Conservation (phyloP, 2,113 vertebrate genomes). For the Cyrtonyx montezumae region DNA sequence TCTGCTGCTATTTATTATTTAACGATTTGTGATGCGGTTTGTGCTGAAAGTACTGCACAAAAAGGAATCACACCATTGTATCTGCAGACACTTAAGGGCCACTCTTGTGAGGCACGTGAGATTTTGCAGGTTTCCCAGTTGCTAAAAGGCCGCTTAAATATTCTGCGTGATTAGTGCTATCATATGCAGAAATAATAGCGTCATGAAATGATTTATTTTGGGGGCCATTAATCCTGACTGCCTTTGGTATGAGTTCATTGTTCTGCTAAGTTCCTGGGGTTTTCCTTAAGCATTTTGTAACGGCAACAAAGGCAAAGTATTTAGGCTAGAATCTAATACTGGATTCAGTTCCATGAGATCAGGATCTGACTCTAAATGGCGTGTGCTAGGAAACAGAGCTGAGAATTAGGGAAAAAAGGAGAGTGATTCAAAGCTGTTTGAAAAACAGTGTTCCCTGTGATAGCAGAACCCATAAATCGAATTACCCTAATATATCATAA, state of each 20-base stretch:
- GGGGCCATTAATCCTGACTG: not conserved
- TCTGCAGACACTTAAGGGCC: not conserved
- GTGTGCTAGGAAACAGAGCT: not conserved
- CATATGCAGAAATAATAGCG: conserved; percentile 4
- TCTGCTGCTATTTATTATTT: conserved; percentile 67
- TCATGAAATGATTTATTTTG: not conserved
- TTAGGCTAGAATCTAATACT: not conserved
- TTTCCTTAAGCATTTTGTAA: not conserved
- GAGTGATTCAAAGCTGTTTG: not conserved
- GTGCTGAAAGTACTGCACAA: conserved; percentile 32
- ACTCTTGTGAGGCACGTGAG: not conserved
- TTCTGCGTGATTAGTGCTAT: conserved; percentile 29
- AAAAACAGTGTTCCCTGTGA: not conserved
- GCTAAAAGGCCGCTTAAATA: conserved; percentile 42
- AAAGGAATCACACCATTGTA: conserved; percentile 1
- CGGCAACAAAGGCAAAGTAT: not conserved
- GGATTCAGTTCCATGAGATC: not conserved
- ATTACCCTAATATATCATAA: not conserved
- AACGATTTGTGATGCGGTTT: conserved; percentile 62
- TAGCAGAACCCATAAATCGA: not conserved
- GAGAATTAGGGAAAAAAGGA: not conserved
- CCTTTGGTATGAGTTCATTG: not conserved
- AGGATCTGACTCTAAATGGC: not conserved
- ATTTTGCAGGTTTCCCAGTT: conserved; percentile 26
- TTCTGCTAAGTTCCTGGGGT: not conserved